Conservation (phyloP, 2,888 invertebrate genomes). For the Cataglyphis livida region DNA sequence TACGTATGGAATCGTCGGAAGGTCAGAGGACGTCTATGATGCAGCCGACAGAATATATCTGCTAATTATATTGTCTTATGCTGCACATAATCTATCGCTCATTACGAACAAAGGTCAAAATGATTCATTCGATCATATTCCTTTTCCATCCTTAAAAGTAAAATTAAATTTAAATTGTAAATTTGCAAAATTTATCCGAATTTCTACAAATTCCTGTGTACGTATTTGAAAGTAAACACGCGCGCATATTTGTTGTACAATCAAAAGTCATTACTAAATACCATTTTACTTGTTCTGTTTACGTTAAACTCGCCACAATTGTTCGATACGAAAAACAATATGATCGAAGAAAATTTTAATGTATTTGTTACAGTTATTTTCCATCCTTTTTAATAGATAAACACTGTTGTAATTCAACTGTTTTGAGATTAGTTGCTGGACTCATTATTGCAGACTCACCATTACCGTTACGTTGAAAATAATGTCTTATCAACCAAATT, state of each 20-base stretch:
- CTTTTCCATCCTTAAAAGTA: background rate
- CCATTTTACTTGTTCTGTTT: background rate
- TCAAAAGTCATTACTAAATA: background rate
- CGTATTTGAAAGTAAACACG: background rate
- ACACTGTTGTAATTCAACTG: conserved; percentile 2
- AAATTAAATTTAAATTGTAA: background rate
- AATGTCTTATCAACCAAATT: conserved; percentile 15
- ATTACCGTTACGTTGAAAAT: conserved; percentile 11
- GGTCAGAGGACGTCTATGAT: conserved; percentile 73
- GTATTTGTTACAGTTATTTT: conserved; percentile 3
- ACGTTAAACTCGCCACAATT: background rate
- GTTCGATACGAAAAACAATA: background rate
- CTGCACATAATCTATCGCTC: conserved; percentile 24
- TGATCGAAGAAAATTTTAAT: background rate
- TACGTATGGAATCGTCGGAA: conserved; percentile 77
- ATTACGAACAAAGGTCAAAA: background rate
- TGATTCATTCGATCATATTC: background rate
- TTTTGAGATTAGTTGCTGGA: background rate
- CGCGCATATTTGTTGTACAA: background rate
- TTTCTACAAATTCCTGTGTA: background rate
- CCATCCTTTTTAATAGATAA: background rate
- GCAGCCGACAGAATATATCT: conserved; percentile 69
- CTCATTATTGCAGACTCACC: background rate
- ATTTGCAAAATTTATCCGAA: background rate
- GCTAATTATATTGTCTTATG: conserved; percentile 70